Percentiles rank a stretch among this genome's conserved stretches.
Conservation (phyloP, 1,140 invertebrate species). For the Cyrtorhinus lividipennis region DNA sequence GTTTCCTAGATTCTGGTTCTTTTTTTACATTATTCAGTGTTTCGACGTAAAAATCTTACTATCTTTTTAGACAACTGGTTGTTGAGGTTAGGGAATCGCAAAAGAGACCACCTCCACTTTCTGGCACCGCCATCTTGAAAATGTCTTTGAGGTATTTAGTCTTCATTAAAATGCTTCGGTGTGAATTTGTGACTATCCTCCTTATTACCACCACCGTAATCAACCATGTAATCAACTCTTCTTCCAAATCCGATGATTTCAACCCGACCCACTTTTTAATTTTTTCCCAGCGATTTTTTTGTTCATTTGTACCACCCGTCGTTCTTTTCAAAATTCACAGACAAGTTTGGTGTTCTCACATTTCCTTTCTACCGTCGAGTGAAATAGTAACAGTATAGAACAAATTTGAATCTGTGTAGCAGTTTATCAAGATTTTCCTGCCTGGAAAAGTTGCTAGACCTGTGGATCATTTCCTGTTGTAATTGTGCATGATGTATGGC, state of each 20-base stretch:
- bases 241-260: not conserved
- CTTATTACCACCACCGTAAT: too few relatives aligned
- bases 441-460: not conserved
- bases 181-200: not conserved
- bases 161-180: conserved; percentile 10
- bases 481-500: conserved; percentile 7
- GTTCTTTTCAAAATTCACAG: not conserved
- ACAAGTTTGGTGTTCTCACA: not conserved
- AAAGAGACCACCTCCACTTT: conserved; percentile 16
- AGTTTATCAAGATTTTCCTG: not conserved
- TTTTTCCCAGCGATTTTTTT: not conserved
- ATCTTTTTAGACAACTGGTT: conserved; percentile 7
- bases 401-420: too few relatives aligned
- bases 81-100: conserved; percentile 3
- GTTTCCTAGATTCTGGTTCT: not conserved
- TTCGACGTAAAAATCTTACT: not conserved
- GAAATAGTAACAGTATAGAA: too few relatives aligned
- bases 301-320: too few relatives aligned
- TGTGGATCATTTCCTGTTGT: conserved; percentile 12
- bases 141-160: conserved; percentile 32
- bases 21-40: not conserved
- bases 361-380: too few relatives aligned
- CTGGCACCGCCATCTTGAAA: conserved; percentile 32
- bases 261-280: not conserved
- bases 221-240: too few relatives aligned